Conservation (phyloP, 2,113 vertebrate genomes). For the Panthera uncia region DNA sequence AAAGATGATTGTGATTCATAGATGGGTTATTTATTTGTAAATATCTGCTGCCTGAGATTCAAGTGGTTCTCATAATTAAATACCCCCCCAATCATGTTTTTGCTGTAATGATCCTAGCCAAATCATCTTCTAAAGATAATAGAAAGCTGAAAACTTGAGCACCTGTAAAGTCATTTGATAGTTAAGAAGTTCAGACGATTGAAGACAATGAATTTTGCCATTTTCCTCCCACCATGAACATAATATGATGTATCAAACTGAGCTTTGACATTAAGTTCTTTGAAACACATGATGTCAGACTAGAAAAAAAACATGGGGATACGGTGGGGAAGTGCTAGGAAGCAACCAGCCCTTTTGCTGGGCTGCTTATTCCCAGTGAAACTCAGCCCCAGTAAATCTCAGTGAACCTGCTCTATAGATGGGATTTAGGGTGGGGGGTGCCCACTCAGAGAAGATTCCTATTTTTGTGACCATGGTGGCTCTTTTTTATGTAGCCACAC, state of each 20-base stretch:
- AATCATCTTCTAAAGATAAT: slow-evolving; percentile 11
- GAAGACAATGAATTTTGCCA: neutral
- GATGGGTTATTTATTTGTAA: slow-evolving; percentile 59
- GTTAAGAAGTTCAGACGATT: slow-evolving; percentile 23
- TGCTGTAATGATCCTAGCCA: neutral
- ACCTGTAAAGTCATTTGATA: neutral
- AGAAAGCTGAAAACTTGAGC: slow-evolving; percentile 15
- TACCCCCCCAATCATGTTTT: neutral
- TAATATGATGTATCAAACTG: neutral
- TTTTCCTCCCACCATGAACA: neutral
- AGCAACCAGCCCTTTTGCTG: neutral
- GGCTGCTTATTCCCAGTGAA: slow-evolving; percentile 4
- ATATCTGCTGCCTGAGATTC: slow-evolving; percentile 37
- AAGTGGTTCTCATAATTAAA: slow-evolving; percentile 56
- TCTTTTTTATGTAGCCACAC: neutral
- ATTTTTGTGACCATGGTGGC: neutral
- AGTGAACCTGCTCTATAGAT: neutral
- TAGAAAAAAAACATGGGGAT: neutral
- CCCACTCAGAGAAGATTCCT: neutral
- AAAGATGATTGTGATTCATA: slow-evolving; percentile 41
- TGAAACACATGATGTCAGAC: neutral
- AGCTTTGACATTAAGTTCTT: neutral
- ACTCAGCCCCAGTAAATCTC: neutral
- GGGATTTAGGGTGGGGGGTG: neutral
- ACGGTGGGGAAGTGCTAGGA: neutral